Base-by-base conservation (phyloP, 2,113 vertebrate genomes). In the Rhipidura dahli region DNA sequence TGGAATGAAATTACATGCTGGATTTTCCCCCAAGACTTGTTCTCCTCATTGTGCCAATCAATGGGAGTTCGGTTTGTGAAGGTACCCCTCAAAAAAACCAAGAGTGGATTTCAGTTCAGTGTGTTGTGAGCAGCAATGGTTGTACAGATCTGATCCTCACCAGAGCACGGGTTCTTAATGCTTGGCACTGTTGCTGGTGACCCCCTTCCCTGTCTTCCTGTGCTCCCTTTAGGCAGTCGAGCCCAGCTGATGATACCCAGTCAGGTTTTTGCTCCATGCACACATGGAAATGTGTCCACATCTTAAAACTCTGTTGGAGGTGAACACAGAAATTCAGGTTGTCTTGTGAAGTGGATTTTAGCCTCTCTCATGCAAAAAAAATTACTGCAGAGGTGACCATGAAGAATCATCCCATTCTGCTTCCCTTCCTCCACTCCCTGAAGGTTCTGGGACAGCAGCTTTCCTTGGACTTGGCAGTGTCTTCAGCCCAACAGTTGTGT, bases 1-100 rank as follows among this genome's bases (percentile, higher is more conserved):
- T 92, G 87, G 83, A 94, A 91, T 85, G 73, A 79, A 86, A 88
- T 82, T 94, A 89, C 15, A 28, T 89, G 92, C 72, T 87, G 65
- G 61, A 91, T 93, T 83, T 94, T 71, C 72, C 80, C 85, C 65
- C 33, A 45, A 71, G 81, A 28, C 75, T 94, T 56, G 42, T 92
- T 90, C 69, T 49, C 61, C n/a, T 95, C 53, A 1, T 53, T 31
- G 11, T 76, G 59, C 53, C 81, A 87, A 33, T 87, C 73, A 87
- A 15, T 4, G 26, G 49, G 40, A 44, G 44, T 59, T 75, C 80
- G 49, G 37, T 30, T 89, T 45, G 28, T 71, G 49, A 70, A 83
- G 71, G 50, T 59, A 10, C 2, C 33, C 22, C n/a, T 22, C 2
- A 7, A 53, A 65, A 49, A 51, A 44, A 31, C 2, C 45, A 22